A percentile compares a stretch with the other conserved stretches of the same genome.
Conservation (phyloP, 2,113 vertebrate genomes). For the Solea senegalensis region DNA sequence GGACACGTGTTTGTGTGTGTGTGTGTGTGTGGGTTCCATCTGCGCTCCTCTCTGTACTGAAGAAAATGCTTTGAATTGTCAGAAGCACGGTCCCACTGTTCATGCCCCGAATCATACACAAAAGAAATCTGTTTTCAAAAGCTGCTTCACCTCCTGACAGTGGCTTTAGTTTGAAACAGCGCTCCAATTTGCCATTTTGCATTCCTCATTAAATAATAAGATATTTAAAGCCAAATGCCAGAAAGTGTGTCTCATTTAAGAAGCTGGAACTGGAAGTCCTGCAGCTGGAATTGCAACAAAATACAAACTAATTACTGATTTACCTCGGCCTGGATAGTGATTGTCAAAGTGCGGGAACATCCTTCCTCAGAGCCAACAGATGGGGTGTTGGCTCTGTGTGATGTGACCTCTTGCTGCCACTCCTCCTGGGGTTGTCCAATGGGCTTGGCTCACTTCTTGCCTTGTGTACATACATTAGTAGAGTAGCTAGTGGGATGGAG, state of each 20-base stretch:
- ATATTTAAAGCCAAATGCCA: too few relatives aligned
- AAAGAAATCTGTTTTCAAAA: not conserved
- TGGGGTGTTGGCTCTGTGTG: not conserved
- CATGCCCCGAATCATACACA: not conserved
- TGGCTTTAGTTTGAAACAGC: too few relatives aligned
- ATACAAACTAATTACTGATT: too few relatives aligned
- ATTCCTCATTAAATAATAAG: too few relatives aligned
- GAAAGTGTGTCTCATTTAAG: too few relatives aligned
- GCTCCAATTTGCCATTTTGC: too few relatives aligned
- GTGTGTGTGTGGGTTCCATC: not conserved
- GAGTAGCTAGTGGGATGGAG: constrained; percentile 26
- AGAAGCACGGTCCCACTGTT: not conserved
- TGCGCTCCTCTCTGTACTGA: not conserved
- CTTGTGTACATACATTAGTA: constrained; percentile 48
- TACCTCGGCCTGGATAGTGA: not conserved
- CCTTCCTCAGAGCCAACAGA: constrained; percentile 6
- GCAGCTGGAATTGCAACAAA: too few relatives aligned
- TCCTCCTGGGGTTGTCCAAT: constrained; percentile 55
- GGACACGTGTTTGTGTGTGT: not conserved
- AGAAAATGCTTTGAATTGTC: constrained; percentile 10
- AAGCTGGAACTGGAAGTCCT: too few relatives aligned
- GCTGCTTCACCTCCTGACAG: constrained; percentile 11
- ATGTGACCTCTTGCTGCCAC: constrained; percentile 34
- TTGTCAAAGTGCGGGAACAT: not conserved
- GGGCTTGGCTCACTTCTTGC: constrained; percentile 26